Percentiles rank a stretch among this genome's conserved stretches.
These are phyloP conservation scores for Ecliptopera silaceata DNA, from an alignment of 2,888 invertebrate species.

Conservation along the genomic window DNA sequence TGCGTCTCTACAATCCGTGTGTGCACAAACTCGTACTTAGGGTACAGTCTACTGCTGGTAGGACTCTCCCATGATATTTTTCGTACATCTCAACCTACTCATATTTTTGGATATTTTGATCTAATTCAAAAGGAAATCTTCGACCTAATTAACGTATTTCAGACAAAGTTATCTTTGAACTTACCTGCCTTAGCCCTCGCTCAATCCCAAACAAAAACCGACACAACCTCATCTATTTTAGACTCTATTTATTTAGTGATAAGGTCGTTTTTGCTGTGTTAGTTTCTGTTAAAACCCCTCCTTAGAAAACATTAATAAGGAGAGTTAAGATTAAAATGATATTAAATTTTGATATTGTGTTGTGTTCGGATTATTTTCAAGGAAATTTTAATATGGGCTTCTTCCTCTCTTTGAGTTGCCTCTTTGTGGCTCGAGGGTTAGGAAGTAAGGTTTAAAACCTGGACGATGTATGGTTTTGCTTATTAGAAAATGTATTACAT, in stretches of 20 bases:
- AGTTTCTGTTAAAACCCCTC: conserved; percentile 54
- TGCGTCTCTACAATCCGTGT: too few species aligned
- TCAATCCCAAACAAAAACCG: conserved; percentile 38
- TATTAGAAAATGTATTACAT: conserved; percentile 2
- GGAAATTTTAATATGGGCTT: conserved; percentile 75
- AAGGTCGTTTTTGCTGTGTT: conserved; percentile 36
- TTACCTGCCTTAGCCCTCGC: conserved; percentile 67
- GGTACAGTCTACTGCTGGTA: too few species aligned
- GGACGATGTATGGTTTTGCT: conserved; percentile 1
- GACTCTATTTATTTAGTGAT: conserved; percentile 14
- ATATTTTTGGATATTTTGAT: too few species aligned
- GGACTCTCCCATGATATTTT: too few species aligned
- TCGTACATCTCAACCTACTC: too few species aligned
- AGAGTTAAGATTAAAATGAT: conserved; percentile 83
- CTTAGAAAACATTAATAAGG: conserved; percentile 78
- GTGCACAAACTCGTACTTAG: too few species aligned
- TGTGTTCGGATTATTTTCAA: conserved; percentile 79
- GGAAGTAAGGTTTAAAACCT: conserved; percentile 15
- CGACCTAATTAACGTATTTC: conserved; percentile 73
- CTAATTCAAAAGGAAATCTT: conserved; percentile 40
- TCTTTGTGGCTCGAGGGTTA: conserved; percentile 43
- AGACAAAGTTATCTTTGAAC: conserved; percentile 77
- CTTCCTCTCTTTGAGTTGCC: conserved; percentile 62
- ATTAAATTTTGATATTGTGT: conserved; percentile 83
- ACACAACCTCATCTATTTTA: conserved; percentile 21